Evolutionary conservation across 2,113 vertebrate species (phyloP).

Genomic region (Percopsis transmontana): DNA sequence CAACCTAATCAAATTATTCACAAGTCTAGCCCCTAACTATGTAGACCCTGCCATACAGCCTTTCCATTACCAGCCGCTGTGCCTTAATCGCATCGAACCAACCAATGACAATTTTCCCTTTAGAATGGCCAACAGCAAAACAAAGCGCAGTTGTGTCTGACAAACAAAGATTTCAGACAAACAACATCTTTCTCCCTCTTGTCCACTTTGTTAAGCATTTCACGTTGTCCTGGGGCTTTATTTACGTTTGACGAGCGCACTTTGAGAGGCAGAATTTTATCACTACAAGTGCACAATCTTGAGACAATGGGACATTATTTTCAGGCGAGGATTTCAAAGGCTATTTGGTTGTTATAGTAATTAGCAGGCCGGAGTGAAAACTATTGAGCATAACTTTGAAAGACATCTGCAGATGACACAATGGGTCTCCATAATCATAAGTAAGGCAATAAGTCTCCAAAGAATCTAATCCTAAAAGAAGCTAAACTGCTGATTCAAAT

Average conservation of each 20-base stretch:
- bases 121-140: constrained; percentile 70
- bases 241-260: constrained; percentile 64
- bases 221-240: constrained; percentile 65
- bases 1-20: constrained; percentile 87
- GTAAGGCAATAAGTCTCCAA: constrained; percentile 55
- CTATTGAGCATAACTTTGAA: constrained; percentile 69
- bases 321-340: constrained; percentile 65
- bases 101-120: constrained; percentile 81
- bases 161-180: constrained; percentile 69
- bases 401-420: constrained; percentile 70
- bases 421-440: constrained; percentile 69
- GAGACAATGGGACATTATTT: constrained; percentile 66
- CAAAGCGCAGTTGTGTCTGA: constrained; percentile 69
- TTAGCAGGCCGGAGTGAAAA: constrained; percentile 64
- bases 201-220: constrained; percentile 69
- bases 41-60: constrained; percentile 71
- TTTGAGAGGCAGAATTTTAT: constrained; percentile 62
- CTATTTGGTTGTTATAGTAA: constrained; percentile 62
- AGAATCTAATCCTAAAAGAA: constrained; percentile 71
- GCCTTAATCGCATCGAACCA: constrained; percentile 78
- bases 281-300: constrained; percentile 58
- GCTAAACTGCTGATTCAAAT: constrained; percentile 72
- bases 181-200: constrained; percentile 49
- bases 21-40: constrained; percentile 82
- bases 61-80: constrained; percentile 72